Base-by-base conservation (phyloP, 2,888 invertebrate species). In the Aelia acuminata region DNA sequence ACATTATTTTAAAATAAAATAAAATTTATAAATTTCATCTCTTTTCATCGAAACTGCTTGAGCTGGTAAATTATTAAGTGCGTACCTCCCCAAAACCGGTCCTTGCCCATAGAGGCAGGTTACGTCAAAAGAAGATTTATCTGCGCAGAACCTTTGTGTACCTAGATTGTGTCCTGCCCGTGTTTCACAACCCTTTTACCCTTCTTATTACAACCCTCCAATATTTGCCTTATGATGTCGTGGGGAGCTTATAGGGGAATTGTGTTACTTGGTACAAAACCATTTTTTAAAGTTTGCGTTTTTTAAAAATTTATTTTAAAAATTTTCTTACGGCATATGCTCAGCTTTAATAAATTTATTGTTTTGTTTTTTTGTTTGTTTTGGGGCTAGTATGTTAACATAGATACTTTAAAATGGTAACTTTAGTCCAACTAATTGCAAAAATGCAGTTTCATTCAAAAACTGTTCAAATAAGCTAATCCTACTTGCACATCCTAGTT, bases 41-140 rank as follows among this genome's bases (percentile, higher is more conserved):
- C 13, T 26, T 26, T 26, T 2, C 26, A 26, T 35, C 31, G 4
- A 7, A 35, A 18, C 31, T 70, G 35, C 31, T 20, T 26, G 63
- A 70, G 35, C 63, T 35, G 31, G 63, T 35, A 70, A 70, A 70
- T 3, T 35, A 70, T 70, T 20, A 70, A 70, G 31, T 35, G 35
- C 31, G 63, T 31, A 35, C 18, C 63, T 70, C 63, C 31, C 31
- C 35, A 35, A 18, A 70, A 70, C 63, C 63, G 31, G 63, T 70
- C 63, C 63, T 7, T 1, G 35, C 63, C 15, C 63, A 18, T 35
- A 20, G 63, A 35, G 63, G 63, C 63, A 70, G 63, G 63, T 70
- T 63, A 15, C 35, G 63, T 70, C 63, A 70, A 70, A 70, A 35
- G 63, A 70, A 70, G 63, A 70, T 70, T 70, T 70, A 70, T 70